Percentiles rank a stretch among this genome's conserved stretches.
These are phyloP conservation scores for Torymus auratus DNA, from an alignment of 2,888 invertebrate species.

Conservation along the genomic window DNA sequence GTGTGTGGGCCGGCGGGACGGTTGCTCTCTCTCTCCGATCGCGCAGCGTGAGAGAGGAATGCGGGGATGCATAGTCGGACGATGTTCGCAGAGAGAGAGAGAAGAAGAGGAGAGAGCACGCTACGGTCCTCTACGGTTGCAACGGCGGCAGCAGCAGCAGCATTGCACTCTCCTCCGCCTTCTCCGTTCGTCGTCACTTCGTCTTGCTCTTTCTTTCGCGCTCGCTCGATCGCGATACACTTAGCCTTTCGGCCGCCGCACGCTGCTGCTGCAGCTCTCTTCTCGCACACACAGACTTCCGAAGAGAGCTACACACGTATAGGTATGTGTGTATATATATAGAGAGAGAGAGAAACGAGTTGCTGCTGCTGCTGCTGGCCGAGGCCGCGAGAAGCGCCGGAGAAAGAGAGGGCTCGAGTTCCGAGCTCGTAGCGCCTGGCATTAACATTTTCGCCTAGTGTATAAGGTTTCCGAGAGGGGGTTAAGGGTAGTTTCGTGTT, in stretches of 20 bases:
- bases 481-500: no score
- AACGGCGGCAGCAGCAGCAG: no score
- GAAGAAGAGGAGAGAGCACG: not conserved
- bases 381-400: no score
- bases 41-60: conserved; percentile 75
- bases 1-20: conserved; percentile 52
- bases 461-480: no score
- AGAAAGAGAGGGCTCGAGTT: no score
- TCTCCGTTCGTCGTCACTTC: not conserved
- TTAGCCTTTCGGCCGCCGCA: conserved; percentile 6
- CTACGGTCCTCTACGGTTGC: not conserved
- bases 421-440: no score
- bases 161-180: not conserved
- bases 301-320: no score
- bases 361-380: no score
- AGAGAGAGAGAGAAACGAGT: no score
- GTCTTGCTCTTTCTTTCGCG: conserved; percentile 3
- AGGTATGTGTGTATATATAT: no score
- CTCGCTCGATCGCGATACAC: conserved; percentile 7
- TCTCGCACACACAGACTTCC: not conserved
- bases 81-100: conserved; percentile 61
- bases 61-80: conserved; percentile 73
- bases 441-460: no score
- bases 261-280: not conserved
- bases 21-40: conserved; percentile 47